Conservation (phyloP, 2,113 vertebrate species). For the Cyprinodon tularosa region DNA sequence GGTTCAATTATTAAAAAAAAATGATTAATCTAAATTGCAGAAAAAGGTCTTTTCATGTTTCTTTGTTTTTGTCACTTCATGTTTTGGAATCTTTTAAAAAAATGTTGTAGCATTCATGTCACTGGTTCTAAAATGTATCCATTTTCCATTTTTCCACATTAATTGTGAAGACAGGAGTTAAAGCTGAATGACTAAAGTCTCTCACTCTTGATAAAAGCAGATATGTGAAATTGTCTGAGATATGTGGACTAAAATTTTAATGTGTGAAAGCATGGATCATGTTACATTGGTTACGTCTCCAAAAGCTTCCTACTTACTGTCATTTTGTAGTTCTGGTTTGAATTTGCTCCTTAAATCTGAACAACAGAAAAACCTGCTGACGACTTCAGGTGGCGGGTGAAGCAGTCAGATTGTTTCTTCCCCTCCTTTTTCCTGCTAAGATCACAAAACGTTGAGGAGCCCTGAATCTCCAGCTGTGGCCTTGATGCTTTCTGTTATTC, state of each 20-base stretch:
- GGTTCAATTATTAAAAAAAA: too few species aligned
- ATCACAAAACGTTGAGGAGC: fast-evolving
- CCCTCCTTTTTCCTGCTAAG: background rate
- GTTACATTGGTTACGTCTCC: background rate
- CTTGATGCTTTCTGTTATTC: background rate
- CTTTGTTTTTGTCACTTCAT: too few species aligned
- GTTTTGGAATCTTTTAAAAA: background rate
- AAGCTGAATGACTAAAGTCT: background rate
- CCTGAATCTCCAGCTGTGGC: background rate
- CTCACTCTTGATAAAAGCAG: background rate
- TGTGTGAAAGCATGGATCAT: background rate
- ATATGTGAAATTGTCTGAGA: too few species aligned
- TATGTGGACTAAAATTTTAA: background rate
- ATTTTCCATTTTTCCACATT: too few species aligned
- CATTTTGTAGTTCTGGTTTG: constrained; percentile 50
- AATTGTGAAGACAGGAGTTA: background rate
- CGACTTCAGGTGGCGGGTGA: constrained; percentile 29
- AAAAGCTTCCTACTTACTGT: constrained; percentile 51
- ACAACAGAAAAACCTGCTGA: background rate
- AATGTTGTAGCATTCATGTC: background rate
- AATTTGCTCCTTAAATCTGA: constrained; percentile 13
- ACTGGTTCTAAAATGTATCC: background rate
- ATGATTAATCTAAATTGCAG: too few species aligned
- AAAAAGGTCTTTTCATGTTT: too few species aligned
- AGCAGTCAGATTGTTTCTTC: constrained; percentile 6